A percentile compares a stretch with the other conserved stretches of the same genome.
Evolutionary conservation across 2,113 vertebrate species (phyloP).

Genomic region (Meleagris gallopavo): DNA sequence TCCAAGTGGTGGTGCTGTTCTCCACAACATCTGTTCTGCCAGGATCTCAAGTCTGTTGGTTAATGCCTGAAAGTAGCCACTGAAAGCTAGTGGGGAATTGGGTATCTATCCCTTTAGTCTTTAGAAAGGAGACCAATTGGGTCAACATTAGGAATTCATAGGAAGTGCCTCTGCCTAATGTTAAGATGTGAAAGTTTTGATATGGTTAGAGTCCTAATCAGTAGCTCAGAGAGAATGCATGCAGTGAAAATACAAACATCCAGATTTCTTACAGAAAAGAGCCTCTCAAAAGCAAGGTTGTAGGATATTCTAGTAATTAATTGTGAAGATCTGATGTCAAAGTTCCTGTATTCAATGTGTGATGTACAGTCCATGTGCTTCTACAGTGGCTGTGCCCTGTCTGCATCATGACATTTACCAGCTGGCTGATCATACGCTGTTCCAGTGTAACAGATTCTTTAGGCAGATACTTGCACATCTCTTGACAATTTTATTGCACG

Average conservation of each 20-base stretch:
- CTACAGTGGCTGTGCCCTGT: not conserved
- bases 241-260: not conserved
- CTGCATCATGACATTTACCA: not conserved
- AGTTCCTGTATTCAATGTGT: not conserved
- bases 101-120: not conserved
- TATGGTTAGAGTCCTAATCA: accelerated
- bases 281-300: not conserved
- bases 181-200: not conserved
- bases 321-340: not conserved
- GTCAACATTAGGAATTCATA: not conserved
- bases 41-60: not conserved
- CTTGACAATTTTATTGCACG: not conserved
- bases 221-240: not conserved
- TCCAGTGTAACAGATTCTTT: not conserved
- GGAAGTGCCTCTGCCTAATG: not conserved
- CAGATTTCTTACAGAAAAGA: not conserved
- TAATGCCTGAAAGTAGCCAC: not conserved
- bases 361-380: too few relatives aligned
- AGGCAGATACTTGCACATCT: not conserved
- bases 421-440: not conserved
- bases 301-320: not conserved
- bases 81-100: not conserved
- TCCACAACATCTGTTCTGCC: not conserved
- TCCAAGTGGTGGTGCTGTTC: not conserved
- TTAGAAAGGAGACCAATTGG: not conserved